Conservation (phyloP, 2,888 invertebrate genomes). For the Ormyrus rosae region DNA sequence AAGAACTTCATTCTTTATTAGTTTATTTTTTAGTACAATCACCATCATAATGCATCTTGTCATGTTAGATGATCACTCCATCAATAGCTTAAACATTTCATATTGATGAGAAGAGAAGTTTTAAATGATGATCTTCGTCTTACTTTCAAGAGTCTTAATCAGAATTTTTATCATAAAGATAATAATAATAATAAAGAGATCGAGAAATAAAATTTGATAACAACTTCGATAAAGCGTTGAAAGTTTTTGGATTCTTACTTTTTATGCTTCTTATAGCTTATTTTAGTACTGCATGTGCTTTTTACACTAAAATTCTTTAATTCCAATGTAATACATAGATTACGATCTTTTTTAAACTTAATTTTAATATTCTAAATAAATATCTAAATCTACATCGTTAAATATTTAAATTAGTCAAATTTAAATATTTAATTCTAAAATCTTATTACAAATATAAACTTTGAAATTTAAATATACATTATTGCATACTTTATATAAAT, state of each 20-base stretch:
- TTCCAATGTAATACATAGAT: conserved; percentile 3
- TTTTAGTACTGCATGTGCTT: conserved; percentile 32
- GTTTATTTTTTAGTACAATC: conserved; percentile 31
- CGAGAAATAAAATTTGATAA: background rate
- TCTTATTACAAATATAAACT: too few relatives aligned
- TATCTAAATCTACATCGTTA: background rate
- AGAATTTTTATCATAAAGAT: conserved; percentile 17
- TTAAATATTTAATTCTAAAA: too few relatives aligned
- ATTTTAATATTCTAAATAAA: background rate
- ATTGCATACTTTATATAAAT: too few relatives aligned
- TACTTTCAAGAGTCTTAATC: conserved; percentile 47
- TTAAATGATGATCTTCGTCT: conserved; percentile 10
- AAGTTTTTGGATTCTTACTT: background rate
- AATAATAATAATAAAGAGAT: background rate
- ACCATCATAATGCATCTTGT: conserved; percentile 46
- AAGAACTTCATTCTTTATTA: conserved; percentile 36
- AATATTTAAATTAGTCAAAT: background rate
- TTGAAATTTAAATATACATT: too few relatives aligned
- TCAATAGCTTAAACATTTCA: conserved; percentile 15
- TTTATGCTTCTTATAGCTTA: conserved; percentile 15
- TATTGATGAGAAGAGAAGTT: conserved; percentile 14
- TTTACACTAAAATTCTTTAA: background rate
- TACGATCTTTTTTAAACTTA: background rate
- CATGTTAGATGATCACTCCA: conserved; percentile 44
- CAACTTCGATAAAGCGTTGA: conserved; percentile 39